Evolutionary conservation across 2,888 invertebrate genomes (phyloP).

Genomic region (Hypsopygia costalis): DNA sequence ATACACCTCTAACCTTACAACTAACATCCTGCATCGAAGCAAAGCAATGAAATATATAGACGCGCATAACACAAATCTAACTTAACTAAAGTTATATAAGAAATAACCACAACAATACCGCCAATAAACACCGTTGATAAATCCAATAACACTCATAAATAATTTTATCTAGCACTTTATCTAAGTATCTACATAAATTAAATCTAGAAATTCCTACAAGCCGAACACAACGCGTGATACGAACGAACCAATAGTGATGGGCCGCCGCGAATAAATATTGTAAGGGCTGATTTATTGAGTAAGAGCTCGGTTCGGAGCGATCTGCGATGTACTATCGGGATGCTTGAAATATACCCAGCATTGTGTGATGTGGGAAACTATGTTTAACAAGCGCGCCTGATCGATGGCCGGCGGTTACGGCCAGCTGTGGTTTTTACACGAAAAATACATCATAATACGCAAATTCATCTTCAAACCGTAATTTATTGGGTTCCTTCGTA

Average conservation of each 20-base stretch:
- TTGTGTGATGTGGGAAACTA: slow-evolving; percentile 34
- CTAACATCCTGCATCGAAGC: no score
- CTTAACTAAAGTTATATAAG: not conserved
- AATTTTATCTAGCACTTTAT: not conserved
- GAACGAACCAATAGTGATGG: slow-evolving; percentile 52
- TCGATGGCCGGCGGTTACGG: slow-evolving; percentile 33
- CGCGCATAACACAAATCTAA: no score
- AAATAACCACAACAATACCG: not conserved
- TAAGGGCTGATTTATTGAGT: slow-evolving; percentile 75
- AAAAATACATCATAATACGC: slow-evolving; percentile 48
- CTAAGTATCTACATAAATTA: not conserved
- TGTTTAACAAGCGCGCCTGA: slow-evolving; percentile 22
- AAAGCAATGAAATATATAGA: no score
- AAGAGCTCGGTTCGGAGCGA: slow-evolving; percentile 51
- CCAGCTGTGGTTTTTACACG: slow-evolving; percentile 19
- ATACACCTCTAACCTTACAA: no score
- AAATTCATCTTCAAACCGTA: slow-evolving; percentile 11
- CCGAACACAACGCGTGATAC: slow-evolving; percentile 16
- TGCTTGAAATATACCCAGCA: slow-evolving; percentile 77
- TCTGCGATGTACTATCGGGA: slow-evolving; percentile 37
- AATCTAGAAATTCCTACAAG: not conserved
- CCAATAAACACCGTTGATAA: not conserved
- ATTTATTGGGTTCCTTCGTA: not conserved
- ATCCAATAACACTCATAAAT: not conserved
- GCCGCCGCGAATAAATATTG: slow-evolving; percentile 74